These are phyloP conservation scores for Tragopan temminckii DNA, from an alignment of 2,797 vertebrate genomes.

Conservation along the genomic window DNA sequence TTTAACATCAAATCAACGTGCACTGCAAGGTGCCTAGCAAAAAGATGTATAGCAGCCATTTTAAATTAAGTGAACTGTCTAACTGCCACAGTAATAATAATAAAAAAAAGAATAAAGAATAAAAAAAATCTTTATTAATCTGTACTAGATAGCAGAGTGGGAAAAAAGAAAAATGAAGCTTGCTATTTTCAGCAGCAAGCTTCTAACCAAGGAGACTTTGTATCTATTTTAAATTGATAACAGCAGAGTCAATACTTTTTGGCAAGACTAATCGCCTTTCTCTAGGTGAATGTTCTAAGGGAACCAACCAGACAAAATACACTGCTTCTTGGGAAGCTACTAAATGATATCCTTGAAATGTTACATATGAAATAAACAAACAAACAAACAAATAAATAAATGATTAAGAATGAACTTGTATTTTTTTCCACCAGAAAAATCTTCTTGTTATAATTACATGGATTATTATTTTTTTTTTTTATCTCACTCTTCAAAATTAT, in stretches of 20 bases:
- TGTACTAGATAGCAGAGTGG: neutral
- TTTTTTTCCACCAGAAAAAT: neutral
- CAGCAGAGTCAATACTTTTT: neutral
- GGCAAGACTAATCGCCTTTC: neutral
- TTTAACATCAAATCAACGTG: neutral
- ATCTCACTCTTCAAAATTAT: neutral
- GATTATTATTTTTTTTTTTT: neutral
- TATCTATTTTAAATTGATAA: neutral
- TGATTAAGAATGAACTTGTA: neutral
- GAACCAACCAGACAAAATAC: neutral
- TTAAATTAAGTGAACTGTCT: neutral
- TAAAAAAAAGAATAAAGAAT: rapidly evolving
- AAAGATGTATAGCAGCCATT: neutral
- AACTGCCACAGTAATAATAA: neutral
- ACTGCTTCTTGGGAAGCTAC: neutral
- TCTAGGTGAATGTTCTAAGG: neutral
- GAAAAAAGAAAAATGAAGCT: neutral
- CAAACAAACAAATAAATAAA: too few species aligned
- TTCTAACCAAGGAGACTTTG: neutral
- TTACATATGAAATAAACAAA: neutral
- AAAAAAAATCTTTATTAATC: neutral
- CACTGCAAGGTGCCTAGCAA: neutral
- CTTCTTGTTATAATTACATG: neutral
- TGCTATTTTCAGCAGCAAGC: neutral
- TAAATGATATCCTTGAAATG: neutral